These are phyloP conservation scores for Phalera bucephala DNA, from an alignment of 2,888 invertebrate species.

Conservation along the genomic window DNA sequence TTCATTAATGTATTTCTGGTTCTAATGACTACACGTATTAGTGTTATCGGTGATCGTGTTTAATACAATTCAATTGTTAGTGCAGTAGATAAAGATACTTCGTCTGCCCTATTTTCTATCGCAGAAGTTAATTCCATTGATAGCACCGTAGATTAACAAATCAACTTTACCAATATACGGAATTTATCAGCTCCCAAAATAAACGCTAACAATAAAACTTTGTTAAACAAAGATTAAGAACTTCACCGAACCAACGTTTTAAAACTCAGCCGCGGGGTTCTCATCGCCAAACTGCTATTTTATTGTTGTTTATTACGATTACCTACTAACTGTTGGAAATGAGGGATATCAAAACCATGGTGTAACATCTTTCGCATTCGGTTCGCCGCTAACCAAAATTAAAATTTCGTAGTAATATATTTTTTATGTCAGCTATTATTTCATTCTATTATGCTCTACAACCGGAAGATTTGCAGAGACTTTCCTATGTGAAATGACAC, in stretches of 20 bases:
- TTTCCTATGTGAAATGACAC: slow-evolving; percentile 18
- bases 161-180: slow-evolving; percentile 17
- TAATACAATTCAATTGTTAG: too few species aligned
- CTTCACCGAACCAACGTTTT: slow-evolving; percentile 12
- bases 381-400: neutral
- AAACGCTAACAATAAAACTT: slow-evolving; percentile 18
- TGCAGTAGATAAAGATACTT: neutral
- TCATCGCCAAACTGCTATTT: slow-evolving; percentile 16
- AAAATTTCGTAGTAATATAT: slow-evolving; percentile 1
- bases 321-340: slow-evolving; percentile 5
- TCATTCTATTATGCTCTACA: slow-evolving; percentile 21
- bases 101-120: neutral
- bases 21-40: neutral
- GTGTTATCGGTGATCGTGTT: neutral
- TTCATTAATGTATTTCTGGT: slow-evolving; percentile 1
- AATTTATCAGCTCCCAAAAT: slow-evolving; percentile 20
- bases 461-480: slow-evolving; percentile 4
- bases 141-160: neutral
- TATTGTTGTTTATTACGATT: slow-evolving; percentile 22
- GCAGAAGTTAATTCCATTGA: neutral
- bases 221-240: slow-evolving; percentile 17
- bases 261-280: slow-evolving; percentile 17
- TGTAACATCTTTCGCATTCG: neutral
- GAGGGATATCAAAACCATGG: neutral
- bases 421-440: slow-evolving; percentile 23